A percentile compares a stretch with the other conserved stretches of the same genome.
Conservation (phyloP, 2,113 vertebrate genomes). For the Eudyptes chrysolophus region DNA sequence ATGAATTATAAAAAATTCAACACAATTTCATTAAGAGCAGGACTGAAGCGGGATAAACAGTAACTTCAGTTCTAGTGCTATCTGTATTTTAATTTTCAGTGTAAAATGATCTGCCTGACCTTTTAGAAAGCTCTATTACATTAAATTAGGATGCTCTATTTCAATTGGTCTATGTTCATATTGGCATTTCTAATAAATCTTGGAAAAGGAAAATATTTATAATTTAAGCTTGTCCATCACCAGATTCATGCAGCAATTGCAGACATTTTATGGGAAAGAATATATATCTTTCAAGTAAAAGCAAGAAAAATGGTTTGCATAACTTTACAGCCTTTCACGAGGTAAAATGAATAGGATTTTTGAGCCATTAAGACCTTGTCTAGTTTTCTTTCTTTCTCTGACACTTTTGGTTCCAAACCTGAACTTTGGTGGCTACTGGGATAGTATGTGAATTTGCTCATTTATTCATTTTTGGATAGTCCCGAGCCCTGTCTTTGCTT, state of each 20-base stretch:
- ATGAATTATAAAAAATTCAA: slow-evolving; percentile 40
- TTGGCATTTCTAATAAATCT: slow-evolving; percentile 11
- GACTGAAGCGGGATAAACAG: slow-evolving; percentile 40
- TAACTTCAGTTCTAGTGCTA: neutral
- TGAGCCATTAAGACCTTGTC: neutral
- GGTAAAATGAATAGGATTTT: neutral
- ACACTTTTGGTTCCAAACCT: neutral
- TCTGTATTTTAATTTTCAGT: slow-evolving; percentile 51
- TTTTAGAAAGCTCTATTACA: slow-evolving; percentile 35
- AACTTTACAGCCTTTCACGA: neutral
- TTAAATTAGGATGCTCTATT: slow-evolving; percentile 14
- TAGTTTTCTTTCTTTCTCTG: neutral
- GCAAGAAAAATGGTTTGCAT: neutral
- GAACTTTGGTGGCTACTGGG: neutral
- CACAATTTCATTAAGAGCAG: slow-evolving; percentile 23
- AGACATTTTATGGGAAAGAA: neutral
- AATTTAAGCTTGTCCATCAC: neutral
- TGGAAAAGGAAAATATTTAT: slow-evolving; percentile 49
- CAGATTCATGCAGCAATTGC: neutral
- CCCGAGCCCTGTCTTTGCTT: neutral
- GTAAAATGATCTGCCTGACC: slow-evolving; percentile 49
- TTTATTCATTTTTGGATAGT: slow-evolving; percentile 25
- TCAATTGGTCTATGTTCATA: neutral
- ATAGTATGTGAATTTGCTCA: neutral
- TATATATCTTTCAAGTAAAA: neutral